Percentiles rank a stretch among this genome's conserved stretches.
phyloP scores from a whole-genome alignment of 2,113 vertebrate genomes.

The Trematomus loennbergii region DNA sequence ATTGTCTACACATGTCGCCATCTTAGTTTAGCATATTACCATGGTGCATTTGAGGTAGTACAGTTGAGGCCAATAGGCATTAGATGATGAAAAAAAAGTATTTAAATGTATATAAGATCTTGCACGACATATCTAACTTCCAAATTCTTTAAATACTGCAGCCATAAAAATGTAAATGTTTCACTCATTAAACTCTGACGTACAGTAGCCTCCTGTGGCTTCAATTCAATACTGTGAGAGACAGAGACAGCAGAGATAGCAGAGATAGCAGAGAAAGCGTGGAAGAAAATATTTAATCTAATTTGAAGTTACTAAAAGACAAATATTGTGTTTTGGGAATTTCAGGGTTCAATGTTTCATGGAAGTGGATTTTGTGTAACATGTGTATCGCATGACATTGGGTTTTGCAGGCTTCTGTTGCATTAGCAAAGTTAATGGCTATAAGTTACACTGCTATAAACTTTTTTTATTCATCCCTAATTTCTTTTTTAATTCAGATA shows the following conservation, averaged over 20 bases:
- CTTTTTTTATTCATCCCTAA: not conserved
- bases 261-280: not conserved
- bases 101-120: not conserved
- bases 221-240: not conserved
- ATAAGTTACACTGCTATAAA: not conserved
- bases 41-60: too few relatives aligned
- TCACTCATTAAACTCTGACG: not conserved
- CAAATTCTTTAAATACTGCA: not conserved
- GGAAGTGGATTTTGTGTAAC: not conserved
- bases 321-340: not conserved
- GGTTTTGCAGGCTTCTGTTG: not conserved
- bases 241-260: not conserved
- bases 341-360: not conserved
- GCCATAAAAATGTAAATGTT: not conserved
- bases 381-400: not conserved
- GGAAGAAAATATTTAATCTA: not conserved
- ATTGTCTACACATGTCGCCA: too few relatives aligned
- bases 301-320: not conserved
- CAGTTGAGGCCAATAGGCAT: too few relatives aligned
- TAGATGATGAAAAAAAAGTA: too few relatives aligned
- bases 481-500: constrained; percentile 12
- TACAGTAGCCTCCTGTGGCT: not conserved
- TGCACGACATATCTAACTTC: not conserved
- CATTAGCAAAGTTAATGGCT: not conserved
- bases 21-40: too few relatives aligned